Evolutionary conservation across 2,888 invertebrate species (phyloP).

Genomic region (Scrobipalpa costella): DNA sequence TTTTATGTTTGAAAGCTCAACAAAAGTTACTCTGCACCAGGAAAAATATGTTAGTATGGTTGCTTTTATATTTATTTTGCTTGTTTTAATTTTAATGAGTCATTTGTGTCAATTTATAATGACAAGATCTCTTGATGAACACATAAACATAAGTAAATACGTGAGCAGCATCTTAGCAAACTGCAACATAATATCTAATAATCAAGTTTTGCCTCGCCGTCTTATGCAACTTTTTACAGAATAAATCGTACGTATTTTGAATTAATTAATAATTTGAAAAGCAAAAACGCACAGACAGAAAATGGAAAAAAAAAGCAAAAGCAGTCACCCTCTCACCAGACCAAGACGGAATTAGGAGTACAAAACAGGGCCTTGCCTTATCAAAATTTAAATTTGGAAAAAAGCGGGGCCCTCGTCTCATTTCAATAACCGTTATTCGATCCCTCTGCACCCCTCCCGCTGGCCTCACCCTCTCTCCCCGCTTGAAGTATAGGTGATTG

Average conservation of each 20-base stretch:
- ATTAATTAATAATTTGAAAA: constrained; percentile 39
- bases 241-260: constrained; percentile 13
- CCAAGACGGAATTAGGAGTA: constrained; percentile 68
- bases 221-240: constrained; percentile 5
- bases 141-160: neutral
- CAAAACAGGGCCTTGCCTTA: constrained; percentile 78
- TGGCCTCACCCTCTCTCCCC: constrained; percentile 40
- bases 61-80: neutral
- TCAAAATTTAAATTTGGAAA: constrained; percentile 81
- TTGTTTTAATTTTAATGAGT: neutral
- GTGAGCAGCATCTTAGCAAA: neutral
- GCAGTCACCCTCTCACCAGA: constrained; percentile 65
- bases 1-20: too few species aligned
- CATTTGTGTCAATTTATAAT: neutral
- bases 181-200: neutral
- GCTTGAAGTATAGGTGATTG: constrained; percentile 72
- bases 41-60: too few species aligned
- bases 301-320: constrained; percentile 71
- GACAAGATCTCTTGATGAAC: neutral
- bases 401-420: constrained; percentile 76
- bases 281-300: constrained; percentile 59
- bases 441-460: constrained; percentile 47
- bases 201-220: neutral
- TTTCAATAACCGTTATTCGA: constrained; percentile 81
- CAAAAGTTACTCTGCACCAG: too few species aligned